These are phyloP conservation scores for Scaptomyza graminum DNA, from an alignment of 1,140 invertebrate species.

Conservation along the genomic window DNA sequence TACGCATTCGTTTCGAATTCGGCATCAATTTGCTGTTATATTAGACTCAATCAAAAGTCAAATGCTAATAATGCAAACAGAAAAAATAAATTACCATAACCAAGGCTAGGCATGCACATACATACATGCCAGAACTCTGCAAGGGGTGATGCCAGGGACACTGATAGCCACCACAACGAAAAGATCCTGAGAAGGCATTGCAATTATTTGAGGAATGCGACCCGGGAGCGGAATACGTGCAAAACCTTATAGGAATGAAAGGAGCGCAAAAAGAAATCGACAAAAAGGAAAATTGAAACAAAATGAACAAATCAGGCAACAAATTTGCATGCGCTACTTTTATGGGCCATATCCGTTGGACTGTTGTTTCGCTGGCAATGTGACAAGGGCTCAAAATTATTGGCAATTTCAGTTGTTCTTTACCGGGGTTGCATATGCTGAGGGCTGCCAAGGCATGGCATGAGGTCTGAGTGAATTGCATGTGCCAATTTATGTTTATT, in stretches of 20 bases:
- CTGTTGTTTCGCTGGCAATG: neutral
- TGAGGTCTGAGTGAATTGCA: slow-evolving; percentile 24
- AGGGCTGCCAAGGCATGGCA: neutral
- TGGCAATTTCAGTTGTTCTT: slow-evolving; percentile 67
- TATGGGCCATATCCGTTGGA: slow-evolving; percentile 37
- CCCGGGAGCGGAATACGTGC: slow-evolving; percentile 5
- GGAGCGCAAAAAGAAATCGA: slow-evolving; percentile 20
- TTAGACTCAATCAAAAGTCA: slow-evolving; percentile 67
- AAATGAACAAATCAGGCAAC: slow-evolving; percentile 78
- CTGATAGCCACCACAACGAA: slow-evolving; percentile 18
- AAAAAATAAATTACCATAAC: slow-evolving; percentile 66
- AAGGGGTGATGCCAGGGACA: slow-evolving; percentile 25
- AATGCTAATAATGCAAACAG: slow-evolving; percentile 69
- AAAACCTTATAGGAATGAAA: slow-evolving; percentile 55
- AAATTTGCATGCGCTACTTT: slow-evolving; percentile 81
- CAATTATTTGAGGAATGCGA: slow-evolving; percentile 76
- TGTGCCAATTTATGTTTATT: slow-evolving; percentile 78
- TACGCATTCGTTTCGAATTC: slow-evolving; percentile 56
- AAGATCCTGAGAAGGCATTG: slow-evolving; percentile 46
- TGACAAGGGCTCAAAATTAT: slow-evolving; percentile 63
- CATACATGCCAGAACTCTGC: slow-evolving; percentile 22
- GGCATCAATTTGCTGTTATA: slow-evolving; percentile 62
- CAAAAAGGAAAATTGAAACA: slow-evolving; percentile 68
- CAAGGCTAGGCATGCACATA: slow-evolving; percentile 33
- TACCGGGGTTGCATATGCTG: slow-evolving; percentile 36